Conservation (phyloP, 2,888 invertebrate species). For the Tachystola acroxantha region DNA sequence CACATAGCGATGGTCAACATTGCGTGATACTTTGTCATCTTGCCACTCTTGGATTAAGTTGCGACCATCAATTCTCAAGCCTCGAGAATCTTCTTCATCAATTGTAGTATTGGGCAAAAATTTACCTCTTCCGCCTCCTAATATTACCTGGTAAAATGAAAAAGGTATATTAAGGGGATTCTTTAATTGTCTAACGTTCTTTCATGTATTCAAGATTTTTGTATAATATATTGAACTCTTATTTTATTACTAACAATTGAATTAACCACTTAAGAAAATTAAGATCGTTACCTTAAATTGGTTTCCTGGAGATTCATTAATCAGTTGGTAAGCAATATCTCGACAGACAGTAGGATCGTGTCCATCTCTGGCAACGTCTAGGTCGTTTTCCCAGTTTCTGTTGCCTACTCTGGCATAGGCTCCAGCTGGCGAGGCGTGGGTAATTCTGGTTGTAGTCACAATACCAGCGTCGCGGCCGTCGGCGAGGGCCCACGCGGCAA, state of each 20-base stretch:
- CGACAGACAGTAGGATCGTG: slow-evolving; percentile 70
- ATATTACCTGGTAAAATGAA: slow-evolving; percentile 67
- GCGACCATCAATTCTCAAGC: slow-evolving; percentile 74
- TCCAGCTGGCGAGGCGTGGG: slow-evolving; percentile 86
- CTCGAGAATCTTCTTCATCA: slow-evolving; percentile 68
- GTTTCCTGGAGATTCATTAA: slow-evolving; percentile 79
- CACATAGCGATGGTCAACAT: slow-evolving; percentile 63
- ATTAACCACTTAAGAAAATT: too few relatives aligned
- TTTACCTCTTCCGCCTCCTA: slow-evolving; percentile 84
- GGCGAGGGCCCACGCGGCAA: slow-evolving; percentile 81
- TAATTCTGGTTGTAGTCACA: slow-evolving; percentile 86
- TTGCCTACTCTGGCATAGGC: slow-evolving; percentile 81
- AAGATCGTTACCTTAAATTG: slow-evolving; percentile 84
- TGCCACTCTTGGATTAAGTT: slow-evolving; percentile 84
- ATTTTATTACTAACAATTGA: too few relatives aligned
- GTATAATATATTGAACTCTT: too few relatives aligned
- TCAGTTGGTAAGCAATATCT: slow-evolving; percentile 85
- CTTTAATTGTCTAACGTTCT: too few relatives aligned
- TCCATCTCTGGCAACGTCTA: slow-evolving; percentile 51
- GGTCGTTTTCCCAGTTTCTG: slow-evolving; percentile 84
- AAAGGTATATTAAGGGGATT: not conserved
- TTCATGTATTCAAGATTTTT: too few relatives aligned
- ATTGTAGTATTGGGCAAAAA: slow-evolving; percentile 72
- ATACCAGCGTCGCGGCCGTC: slow-evolving; percentile 51
- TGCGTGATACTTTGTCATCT: slow-evolving; percentile 46